Percentiles rank a stretch among this genome's conserved stretches.
Conservation (phyloP, 2,113 vertebrate species). For the Dolichotis patagonum region DNA sequence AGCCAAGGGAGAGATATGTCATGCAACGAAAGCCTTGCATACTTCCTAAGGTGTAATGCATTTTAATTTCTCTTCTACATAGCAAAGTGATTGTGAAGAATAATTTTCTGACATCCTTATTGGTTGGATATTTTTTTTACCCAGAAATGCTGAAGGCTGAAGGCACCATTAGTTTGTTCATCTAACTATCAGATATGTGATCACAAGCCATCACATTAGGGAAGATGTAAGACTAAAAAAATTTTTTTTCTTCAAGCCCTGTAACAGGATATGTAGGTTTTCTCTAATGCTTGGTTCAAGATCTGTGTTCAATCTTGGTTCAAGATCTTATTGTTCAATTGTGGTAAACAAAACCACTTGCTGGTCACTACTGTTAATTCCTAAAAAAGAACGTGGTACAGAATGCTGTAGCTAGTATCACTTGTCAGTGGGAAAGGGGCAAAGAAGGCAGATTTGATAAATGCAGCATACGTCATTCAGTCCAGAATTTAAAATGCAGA, state of each 20-base stretch:
- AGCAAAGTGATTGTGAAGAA: not conserved
- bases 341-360: constrained; percentile 50
- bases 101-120: not conserved
- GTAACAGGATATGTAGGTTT: not conserved
- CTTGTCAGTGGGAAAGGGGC: too few species aligned
- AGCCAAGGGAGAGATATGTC: not conserved
- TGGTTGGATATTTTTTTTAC: not conserved
- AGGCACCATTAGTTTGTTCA: not conserved
- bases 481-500: not conserved
- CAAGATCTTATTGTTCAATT: constrained; percentile 48
- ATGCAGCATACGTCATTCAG: constrained; percentile 37
- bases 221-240: not conserved
- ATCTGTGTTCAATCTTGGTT: too few species aligned
- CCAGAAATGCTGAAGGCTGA: not conserved
- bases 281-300: not conserved
- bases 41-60: not conserved
- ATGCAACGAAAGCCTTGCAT: not conserved
- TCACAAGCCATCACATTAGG: not conserved
- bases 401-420: too few species aligned
- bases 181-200: not conserved
- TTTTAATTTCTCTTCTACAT: not conserved
- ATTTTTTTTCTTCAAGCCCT: not conserved
- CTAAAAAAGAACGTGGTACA: constrained; percentile 57
- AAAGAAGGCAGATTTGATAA: too few species aligned
- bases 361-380: constrained; percentile 59